Percentiles rank a stretch among this genome's conserved stretches.
These are phyloP conservation scores for Indicator indicator DNA, from an alignment of 2,113 vertebrate genomes.

Conservation along the genomic window DNA sequence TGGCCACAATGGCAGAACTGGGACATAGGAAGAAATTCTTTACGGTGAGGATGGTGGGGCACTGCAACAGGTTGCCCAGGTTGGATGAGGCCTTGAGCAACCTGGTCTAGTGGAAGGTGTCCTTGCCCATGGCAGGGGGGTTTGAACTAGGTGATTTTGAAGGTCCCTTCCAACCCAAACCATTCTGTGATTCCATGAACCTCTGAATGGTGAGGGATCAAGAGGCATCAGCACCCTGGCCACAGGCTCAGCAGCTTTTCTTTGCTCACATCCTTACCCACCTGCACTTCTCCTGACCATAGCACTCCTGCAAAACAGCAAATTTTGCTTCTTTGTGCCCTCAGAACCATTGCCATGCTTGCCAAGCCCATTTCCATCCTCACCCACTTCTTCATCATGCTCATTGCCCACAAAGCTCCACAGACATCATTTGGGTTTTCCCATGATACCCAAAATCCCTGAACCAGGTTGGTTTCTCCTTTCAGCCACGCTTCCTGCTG, in stretches of 20 bases:
- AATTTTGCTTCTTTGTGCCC: background rate
- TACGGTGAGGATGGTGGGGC: too few relatives aligned
- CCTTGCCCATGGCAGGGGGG: too few relatives aligned
- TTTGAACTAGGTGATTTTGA: too few relatives aligned
- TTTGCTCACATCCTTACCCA: background rate
- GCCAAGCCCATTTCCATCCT: background rate
- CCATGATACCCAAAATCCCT: accelerated
- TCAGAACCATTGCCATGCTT: background rate
- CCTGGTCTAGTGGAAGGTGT: too few relatives aligned
- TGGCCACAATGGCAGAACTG: background rate
- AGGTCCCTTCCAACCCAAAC: too few relatives aligned
- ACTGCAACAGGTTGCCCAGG: too few relatives aligned
- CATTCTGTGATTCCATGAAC: too few relatives aligned
- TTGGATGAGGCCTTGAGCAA: too few relatives aligned
- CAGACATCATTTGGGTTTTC: accelerated
- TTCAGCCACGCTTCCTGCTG: background rate
- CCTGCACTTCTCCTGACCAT: background rate
- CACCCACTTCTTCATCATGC: accelerated
- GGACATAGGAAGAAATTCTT: background rate
- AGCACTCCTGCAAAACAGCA: background rate
- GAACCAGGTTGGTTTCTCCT: accelerated
- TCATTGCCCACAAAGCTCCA: accelerated
- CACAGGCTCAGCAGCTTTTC: background rate
- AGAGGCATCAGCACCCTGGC: background rate
- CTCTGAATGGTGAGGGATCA: too few relatives aligned